These are phyloP conservation scores for Pteria penguin DNA, from an alignment of 2,888 invertebrate genomes.

Conservation along the genomic window DNA sequence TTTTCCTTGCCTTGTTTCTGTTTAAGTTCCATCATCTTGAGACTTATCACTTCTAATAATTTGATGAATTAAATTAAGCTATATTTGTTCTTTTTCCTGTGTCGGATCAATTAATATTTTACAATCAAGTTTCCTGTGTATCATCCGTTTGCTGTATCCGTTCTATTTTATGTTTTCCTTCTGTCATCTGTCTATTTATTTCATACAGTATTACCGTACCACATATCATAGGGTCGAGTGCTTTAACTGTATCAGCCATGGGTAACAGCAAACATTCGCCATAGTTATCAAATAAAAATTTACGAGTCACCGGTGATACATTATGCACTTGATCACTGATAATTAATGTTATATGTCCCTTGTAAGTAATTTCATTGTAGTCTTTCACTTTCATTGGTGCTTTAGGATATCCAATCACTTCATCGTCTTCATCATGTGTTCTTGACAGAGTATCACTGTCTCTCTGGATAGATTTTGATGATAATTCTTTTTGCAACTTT, in stretches of 20 bases:
- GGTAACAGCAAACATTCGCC: not conserved
- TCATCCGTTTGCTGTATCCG: too few species aligned
- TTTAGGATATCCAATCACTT: not conserved
- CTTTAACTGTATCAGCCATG: not conserved
- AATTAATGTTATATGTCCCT: not conserved
- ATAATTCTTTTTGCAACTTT: not conserved
- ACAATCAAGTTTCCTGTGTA: too few species aligned
- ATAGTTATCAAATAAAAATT: not conserved
- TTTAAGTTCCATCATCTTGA: too few species aligned
- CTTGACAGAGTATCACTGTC: not conserved
- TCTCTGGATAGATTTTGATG: not conserved
- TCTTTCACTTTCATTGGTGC: not conserved
- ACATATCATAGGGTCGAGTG: not conserved
- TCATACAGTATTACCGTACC: not conserved
- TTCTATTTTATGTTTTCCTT: too few species aligned
- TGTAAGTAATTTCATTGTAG: not conserved
- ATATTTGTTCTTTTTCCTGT: too few species aligned
- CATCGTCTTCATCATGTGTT: not conserved
- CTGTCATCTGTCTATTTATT: not conserved
- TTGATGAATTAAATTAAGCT: too few species aligned
- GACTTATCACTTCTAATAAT: too few species aligned
- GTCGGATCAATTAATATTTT: too few species aligned
- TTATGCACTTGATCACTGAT: not conserved
- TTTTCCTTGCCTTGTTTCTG: too few species aligned
- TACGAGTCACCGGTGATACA: not conserved